Conservation (phyloP, 2,797 vertebrate genomes). For the Hipposideros larvatus region DNA sequence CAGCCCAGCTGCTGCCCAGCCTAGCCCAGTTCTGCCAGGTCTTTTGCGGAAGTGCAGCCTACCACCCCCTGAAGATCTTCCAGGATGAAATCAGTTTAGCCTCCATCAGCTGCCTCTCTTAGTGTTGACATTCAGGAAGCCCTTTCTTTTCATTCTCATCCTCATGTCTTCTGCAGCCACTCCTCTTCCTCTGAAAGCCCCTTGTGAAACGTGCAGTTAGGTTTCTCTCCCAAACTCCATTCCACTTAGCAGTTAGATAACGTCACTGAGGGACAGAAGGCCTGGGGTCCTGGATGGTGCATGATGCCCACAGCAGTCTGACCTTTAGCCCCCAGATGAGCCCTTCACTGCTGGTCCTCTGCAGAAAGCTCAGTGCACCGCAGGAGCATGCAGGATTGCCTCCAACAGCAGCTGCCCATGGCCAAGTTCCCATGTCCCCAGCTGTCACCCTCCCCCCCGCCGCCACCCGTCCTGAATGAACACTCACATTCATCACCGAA, state of each 20-base stretch:
- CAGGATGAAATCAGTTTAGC: background rate
- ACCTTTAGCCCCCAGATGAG: background rate
- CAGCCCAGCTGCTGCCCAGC: background rate
- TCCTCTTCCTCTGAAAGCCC: background rate
- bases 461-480: background rate
- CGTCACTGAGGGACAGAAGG: background rate
- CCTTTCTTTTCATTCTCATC: background rate
- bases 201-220: background rate
- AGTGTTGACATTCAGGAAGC: background rate
- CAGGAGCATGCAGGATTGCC: background rate
- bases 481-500: background rate
- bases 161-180: background rate
- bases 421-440: background rate
- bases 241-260: background rate
- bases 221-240: background rate
- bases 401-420: background rate
- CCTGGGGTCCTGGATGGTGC: background rate
- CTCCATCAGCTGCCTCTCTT: background rate
- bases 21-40: background rate
- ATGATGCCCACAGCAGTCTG: background rate
- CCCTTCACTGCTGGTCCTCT: background rate
- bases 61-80: background rate
- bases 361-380: fast-evolving
- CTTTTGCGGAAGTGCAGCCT: background rate
- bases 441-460: no score